Evolutionary conservation across 2,888 invertebrate species (phyloP), one percentile per base, ranked within the genome.

Genomic region (Fragum whitleyi): DNA sequence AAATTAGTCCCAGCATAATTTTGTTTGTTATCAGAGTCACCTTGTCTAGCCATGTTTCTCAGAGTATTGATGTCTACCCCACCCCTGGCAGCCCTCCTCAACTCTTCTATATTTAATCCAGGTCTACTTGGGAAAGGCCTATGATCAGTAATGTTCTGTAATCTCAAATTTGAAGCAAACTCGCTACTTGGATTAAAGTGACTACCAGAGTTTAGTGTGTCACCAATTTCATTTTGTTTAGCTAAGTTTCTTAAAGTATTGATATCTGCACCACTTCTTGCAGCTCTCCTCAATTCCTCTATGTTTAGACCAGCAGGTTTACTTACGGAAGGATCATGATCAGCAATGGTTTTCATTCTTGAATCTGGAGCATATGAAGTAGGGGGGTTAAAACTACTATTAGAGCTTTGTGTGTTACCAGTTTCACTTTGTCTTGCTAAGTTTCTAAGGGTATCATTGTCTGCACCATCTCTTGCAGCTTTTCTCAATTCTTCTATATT

Each of bases 401-500:
- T 14, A 39, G 14, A 6, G 14, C 14, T 39, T 39, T 39, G 39
- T 23, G 23, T 16, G 14, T 5, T 14, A 0, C 26, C 23, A 39
- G 14, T 14, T 39, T 39, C 7, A 16, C 47, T 42, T 39, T 39
- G 39, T 42, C 39, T 67, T n/a, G 78, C 83, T 76, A 80, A 76
- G 1, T 77, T 70, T 65, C 82, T 42, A 11, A 86, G 53, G 19
- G 76, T 67, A 53, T 76, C 72, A 21, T 85, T 39, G 69, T 85
- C 85, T 23, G 79, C 74, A 14, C 82, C 80, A 21, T 47, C 32
- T 69, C 59, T 81, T 16, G 83, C 81, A n/a, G 76, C 79, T 53
- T 81, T 75, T 55, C 79, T 59, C 28, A 86, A 42, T 26, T 73
- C 62, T 23, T 74, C 71, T 14, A 86, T 76, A 69, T 79, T 74